A percentile compares a stretch with the other conserved stretches of the same genome.
Evolutionary conservation across 2,797 vertebrate genomes (phyloP).

Genomic region (Jordanella pulchra): DNA sequence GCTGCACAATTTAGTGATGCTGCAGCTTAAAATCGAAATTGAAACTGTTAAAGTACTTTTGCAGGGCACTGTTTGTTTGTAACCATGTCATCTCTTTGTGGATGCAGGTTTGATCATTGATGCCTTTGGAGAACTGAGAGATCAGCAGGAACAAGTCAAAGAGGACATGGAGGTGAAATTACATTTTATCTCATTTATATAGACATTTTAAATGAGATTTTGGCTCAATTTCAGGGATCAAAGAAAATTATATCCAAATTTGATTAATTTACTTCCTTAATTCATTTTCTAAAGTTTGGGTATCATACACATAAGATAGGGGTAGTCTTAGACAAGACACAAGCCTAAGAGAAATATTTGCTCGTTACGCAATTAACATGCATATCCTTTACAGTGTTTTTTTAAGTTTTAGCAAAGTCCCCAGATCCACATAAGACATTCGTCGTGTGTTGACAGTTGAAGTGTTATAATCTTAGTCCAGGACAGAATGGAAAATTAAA

Average conservation of each 20-base stretch:
- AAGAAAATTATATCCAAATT: neutral
- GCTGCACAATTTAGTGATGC: neutral
- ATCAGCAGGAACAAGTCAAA: constrained; percentile 98
- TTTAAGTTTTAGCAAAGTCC: neutral
- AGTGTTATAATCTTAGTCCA: neutral
- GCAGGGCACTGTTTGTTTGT: neutral
- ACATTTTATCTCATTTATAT: neutral
- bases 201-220: neutral
- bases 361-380: neutral
- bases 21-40: neutral
- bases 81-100: constrained; percentile 34
- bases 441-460: neutral
- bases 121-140: constrained; percentile 97
- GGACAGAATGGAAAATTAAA: neutral
- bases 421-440: neutral
- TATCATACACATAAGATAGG: neutral
- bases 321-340: neutral
- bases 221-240: constrained; percentile 1
- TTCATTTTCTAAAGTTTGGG: neutral
- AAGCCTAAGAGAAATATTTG: neutral
- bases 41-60: no score
- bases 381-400: neutral
- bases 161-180: constrained; percentile 97
- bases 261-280: neutral
- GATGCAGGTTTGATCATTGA: constrained; percentile 95